phyloP scores from a whole-genome alignment of 2,113 vertebrate species.

The Nymphicus hollandicus region DNA sequence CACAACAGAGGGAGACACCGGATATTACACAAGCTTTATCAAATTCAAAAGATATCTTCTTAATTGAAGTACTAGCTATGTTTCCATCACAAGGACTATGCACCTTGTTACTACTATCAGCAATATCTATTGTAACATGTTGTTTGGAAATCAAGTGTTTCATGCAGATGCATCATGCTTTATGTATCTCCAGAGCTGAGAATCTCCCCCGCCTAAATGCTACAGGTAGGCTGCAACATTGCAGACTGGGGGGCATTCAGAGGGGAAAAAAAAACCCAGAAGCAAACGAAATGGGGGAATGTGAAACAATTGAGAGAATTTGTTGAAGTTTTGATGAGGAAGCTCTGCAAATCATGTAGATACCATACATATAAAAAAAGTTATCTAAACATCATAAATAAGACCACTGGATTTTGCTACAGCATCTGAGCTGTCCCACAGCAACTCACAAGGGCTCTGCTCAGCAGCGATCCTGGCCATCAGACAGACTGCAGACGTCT shows the following conservation, averaged over 20 bases:
- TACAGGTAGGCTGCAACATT: conserved; percentile 75
- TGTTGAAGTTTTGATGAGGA: not conserved
- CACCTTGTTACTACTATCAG: not conserved
- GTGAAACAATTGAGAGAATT: not conserved
- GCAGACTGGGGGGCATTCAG: conserved; percentile 29
- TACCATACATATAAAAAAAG: not conserved
- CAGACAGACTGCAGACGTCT: conserved; percentile 12
- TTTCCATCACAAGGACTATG: not conserved
- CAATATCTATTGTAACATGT: not conserved
- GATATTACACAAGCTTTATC: conserved; percentile 66
- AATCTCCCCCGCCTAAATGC: conserved; percentile 54
- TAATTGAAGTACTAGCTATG: conserved; percentile 40
- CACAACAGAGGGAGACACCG: conserved; percentile 66
- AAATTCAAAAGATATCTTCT: conserved; percentile 57
- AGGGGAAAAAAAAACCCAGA: not conserved
- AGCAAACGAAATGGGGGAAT: not conserved
- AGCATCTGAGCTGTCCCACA: not conserved
- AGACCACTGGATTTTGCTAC: not conserved
- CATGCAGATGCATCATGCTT: conserved; percentile 25
- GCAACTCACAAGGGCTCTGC: not conserved
- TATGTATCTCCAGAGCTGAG: not conserved
- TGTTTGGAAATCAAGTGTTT: conserved; percentile 29
- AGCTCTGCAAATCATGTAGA: not conserved
- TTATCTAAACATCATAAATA: not conserved
- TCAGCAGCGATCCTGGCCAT: not conserved